Evolutionary conservation across 1,140 invertebrate species (phyloP).

Genomic region (Orius insidiosus): DNA sequence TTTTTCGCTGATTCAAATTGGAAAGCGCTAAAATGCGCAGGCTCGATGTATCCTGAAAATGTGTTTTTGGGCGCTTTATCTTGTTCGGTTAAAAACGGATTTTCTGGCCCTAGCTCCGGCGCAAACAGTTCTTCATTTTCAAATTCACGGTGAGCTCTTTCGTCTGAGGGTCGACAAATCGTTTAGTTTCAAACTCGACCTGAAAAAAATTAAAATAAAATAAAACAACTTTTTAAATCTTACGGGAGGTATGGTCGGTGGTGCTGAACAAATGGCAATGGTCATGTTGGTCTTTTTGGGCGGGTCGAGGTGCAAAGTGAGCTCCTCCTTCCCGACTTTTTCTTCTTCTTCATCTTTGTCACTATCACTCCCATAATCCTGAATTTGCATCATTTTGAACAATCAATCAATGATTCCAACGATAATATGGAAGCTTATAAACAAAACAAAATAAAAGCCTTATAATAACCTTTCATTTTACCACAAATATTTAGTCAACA

Average conservation of each 20-base stretch:
- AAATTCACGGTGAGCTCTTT: constrained; percentile 81
- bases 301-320: constrained; percentile 35
- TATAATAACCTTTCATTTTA: too few species aligned
- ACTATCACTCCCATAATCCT: constrained; percentile 47
- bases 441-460: too few species aligned
- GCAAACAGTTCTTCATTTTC: constrained; percentile 87
- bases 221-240: constrained; percentile 21
- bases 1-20: constrained; percentile 95
- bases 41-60: constrained; percentile 85
- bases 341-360: constrained; percentile 39
- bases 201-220: constrained; percentile 12
- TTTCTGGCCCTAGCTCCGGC: constrained; percentile 79
- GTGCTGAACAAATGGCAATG: constrained; percentile 57
- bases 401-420: too few species aligned
- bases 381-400: constrained; percentile 17
- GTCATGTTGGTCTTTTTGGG: constrained; percentile 25
- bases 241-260: constrained; percentile 59
- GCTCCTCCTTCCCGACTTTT: constrained; percentile 30
- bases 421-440: too few species aligned
- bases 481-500: too few species aligned
- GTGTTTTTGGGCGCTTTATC: constrained; percentile 77
- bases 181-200: constrained; percentile 27
- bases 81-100: constrained; percentile 81
- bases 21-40: constrained; percentile 89
- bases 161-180: constrained; percentile 49